Evolutionary conservation across 2,113 vertebrate genomes (phyloP).

Genomic region (Eclectus roratus): DNA sequence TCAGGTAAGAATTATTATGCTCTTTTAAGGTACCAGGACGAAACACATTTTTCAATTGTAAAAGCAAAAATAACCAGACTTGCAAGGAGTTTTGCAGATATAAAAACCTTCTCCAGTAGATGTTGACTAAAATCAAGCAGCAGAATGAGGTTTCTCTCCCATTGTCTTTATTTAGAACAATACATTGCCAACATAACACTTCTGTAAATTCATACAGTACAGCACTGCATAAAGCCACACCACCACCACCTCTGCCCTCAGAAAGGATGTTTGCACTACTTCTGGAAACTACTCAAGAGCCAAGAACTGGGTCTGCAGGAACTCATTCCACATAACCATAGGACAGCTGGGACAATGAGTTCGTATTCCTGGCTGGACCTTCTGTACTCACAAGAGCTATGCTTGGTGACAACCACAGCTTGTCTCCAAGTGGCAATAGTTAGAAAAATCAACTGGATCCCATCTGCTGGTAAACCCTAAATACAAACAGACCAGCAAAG

Average conservation of each 20-base stretch:
- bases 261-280: neutral
- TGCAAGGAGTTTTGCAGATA: neutral
- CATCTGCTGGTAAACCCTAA: neutral
- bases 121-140: neutral
- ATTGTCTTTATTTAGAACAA: neutral
- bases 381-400: neutral
- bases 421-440: neutral
- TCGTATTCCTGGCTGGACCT: neutral
- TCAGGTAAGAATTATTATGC: neutral
- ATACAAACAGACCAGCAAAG: slow-evolving; percentile 21
- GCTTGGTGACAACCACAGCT: neutral
- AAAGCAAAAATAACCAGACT: neutral
- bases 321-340: neutral
- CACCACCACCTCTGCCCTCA: neutral
- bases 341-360: neutral
- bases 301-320: neutral
- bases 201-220: neutral
- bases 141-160: neutral
- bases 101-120: neutral
- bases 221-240: neutral
- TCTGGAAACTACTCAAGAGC: neutral
- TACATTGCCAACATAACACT: too few species aligned
- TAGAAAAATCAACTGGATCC: neutral
- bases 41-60: neutral
- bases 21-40: too few species aligned